phyloP scores from a whole-genome alignment of 2,113 vertebrate genomes.

The Meleagris gallopavo region DNA sequence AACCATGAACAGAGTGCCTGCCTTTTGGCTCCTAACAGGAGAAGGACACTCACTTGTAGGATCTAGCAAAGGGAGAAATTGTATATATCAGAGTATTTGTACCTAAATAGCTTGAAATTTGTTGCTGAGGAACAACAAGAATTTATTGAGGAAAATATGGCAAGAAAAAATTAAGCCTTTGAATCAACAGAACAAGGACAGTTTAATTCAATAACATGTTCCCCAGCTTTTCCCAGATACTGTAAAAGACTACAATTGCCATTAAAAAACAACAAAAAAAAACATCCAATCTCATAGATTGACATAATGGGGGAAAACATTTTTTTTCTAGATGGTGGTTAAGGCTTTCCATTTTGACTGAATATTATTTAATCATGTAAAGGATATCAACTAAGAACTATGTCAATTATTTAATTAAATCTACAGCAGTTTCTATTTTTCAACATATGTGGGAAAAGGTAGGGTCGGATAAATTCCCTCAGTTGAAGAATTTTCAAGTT shows the following conservation, averaged over 20 bases:
- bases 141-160: not conserved
- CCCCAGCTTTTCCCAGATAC: not conserved
- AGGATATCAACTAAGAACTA: constrained; percentile 51
- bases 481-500: constrained; percentile 47
- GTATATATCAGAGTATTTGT: not conserved
- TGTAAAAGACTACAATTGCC: not conserved
- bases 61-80: not conserved
- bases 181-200: not conserved
- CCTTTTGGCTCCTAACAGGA: not conserved
- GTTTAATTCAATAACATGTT: not conserved
- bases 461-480: constrained; percentile 39
- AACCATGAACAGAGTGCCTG: not conserved
- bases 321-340: not conserved
- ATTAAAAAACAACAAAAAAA: not conserved
- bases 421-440: constrained; percentile 50
- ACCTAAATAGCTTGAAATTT: not conserved
- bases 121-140: not conserved
- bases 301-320: not conserved
- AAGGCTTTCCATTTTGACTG: constrained; percentile 19
- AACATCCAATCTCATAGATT: not conserved
- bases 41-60: not conserved
- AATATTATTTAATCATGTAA: constrained; percentile 58
- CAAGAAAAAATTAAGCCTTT: not conserved
- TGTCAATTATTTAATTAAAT: constrained; percentile 65
- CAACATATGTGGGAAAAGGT: constrained; percentile 9